These are phyloP conservation scores for Nebria salina DNA, from an alignment of 2,888 invertebrate genomes.

Conservation along the genomic window DNA sequence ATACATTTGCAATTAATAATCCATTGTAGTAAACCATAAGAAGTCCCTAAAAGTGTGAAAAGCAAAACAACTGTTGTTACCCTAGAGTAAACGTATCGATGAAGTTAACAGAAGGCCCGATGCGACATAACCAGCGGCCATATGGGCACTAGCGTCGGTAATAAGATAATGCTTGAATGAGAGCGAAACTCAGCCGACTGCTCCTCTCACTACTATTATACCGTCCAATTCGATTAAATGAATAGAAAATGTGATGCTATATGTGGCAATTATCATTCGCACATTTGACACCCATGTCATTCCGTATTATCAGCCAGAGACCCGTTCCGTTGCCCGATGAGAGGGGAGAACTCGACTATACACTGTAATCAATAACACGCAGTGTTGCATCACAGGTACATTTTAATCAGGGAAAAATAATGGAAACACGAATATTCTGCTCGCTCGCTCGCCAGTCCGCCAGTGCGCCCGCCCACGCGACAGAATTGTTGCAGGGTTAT, in stretches of 20 bases:
- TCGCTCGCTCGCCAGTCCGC: neutral
- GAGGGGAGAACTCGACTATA: neutral
- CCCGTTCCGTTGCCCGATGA: neutral
- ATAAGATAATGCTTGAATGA: slow-evolving; percentile 56
- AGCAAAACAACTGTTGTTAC: neutral
- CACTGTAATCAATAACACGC: slow-evolving; percentile 35
- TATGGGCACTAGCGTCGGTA: slow-evolving; percentile 55
- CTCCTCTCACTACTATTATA: slow-evolving; percentile 33
- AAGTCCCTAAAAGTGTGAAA: neutral
- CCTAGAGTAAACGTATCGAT: slow-evolving; percentile 49
- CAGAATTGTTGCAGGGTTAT: slow-evolving; percentile 14
- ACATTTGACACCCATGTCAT: slow-evolving; percentile 42
- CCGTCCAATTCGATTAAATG: slow-evolving; percentile 39
- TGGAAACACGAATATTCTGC: slow-evolving; percentile 12
- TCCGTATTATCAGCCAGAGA: slow-evolving; percentile 12
- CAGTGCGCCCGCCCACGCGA: neutral
- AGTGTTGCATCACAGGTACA: slow-evolving; percentile 44
- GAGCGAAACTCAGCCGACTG: slow-evolving; percentile 40
- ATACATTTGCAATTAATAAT: neutral
- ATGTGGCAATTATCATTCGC: slow-evolving; percentile 40
- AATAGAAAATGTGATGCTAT: slow-evolving; percentile 44
- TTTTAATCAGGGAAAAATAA: slow-evolving; percentile 45
- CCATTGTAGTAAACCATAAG: neutral
- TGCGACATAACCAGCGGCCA: slow-evolving; percentile 56
- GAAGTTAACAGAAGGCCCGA: slow-evolving; percentile 58